These are phyloP conservation scores for Thunnus maccoyii DNA, from an alignment of 2,113 vertebrate species.

Conservation along the genomic window DNA sequence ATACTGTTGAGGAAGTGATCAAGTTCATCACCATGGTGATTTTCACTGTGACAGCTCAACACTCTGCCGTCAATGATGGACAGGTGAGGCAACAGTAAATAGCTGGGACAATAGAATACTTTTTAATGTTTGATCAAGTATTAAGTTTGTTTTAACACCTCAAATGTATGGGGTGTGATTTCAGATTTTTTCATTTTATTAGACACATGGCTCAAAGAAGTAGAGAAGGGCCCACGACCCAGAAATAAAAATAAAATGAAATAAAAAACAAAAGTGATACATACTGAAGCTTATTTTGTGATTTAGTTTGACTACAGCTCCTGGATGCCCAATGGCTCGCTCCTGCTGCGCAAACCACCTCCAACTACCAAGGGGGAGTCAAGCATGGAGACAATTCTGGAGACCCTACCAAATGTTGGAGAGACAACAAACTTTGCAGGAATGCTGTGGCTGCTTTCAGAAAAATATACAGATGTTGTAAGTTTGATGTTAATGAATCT, in stretches of 20 bases:
- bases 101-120: background rate
- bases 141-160: background rate
- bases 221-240: no score
- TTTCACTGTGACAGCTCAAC: conserved; percentile 72
- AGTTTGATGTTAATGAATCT: background rate
- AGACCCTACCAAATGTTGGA: conserved; percentile 60
- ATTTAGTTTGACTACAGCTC: conserved; percentile 71
- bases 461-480: conserved; percentile 24
- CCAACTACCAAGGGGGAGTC: conserved; percentile 69
- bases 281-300: background rate
- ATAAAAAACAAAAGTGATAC: background rate
- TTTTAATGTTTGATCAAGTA: background rate
- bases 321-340: conserved; percentile 61
- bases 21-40: conserved; percentile 81
- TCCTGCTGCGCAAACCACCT: conserved; percentile 61
- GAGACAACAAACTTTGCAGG: background rate
- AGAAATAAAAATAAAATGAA: no score
- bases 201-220: no score
- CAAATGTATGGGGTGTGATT: background rate
- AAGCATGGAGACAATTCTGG: conserved; percentile 55
- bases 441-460: background rate
- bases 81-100: conserved; percentile 62
- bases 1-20: conserved; percentile 49
- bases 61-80: conserved; percentile 71
- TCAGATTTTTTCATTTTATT: no score